Evolutionary conservation across 1,140 invertebrate genomes (phyloP).

Genomic region (Doryteuthis pealeii): DNA sequence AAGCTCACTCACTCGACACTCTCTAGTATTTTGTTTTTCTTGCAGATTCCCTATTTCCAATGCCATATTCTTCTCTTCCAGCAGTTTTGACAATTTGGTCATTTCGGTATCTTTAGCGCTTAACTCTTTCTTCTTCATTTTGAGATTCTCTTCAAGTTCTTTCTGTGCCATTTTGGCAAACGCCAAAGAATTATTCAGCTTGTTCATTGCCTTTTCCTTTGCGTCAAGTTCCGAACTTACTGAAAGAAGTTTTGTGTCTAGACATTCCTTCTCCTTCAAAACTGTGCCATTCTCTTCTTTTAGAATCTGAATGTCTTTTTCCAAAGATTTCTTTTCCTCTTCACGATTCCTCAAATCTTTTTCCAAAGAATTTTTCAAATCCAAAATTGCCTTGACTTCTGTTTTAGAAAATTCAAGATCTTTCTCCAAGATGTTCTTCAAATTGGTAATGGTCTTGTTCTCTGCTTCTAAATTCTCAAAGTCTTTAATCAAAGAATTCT

Average conservation of each 20-base stretch:
- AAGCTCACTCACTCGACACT: too few relatives aligned
- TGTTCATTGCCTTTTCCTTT: not conserved
- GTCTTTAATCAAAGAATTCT: too few relatives aligned
- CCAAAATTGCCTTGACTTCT: too few relatives aligned
- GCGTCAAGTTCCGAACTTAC: not conserved
- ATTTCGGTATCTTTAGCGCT: not conserved
- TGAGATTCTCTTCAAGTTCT: not conserved
- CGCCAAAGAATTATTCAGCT: not conserved
- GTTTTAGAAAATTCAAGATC: too few relatives aligned
- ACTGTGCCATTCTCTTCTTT: not conserved
- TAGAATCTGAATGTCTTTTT: not conserved
- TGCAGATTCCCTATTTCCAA: not conserved
- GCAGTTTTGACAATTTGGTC: not conserved
- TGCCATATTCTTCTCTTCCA: conserved; percentile 9
- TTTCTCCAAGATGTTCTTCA: too few relatives aligned
- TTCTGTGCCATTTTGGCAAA: not conserved
- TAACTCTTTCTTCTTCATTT: conserved; percentile 13
- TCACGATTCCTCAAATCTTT: conserved; percentile 16
- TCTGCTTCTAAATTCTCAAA: too few relatives aligned
- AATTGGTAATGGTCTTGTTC: too few relatives aligned
- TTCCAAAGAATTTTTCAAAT: too few relatives aligned
- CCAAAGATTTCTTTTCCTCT: conserved; percentile 11
- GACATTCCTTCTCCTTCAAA: conserved; percentile 6
- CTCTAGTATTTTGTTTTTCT: too few relatives aligned
- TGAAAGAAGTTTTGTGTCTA: not conserved